phyloP scores from a whole-genome alignment of 2,888 invertebrate genomes.

The Aspidapion aeneum region DNA sequence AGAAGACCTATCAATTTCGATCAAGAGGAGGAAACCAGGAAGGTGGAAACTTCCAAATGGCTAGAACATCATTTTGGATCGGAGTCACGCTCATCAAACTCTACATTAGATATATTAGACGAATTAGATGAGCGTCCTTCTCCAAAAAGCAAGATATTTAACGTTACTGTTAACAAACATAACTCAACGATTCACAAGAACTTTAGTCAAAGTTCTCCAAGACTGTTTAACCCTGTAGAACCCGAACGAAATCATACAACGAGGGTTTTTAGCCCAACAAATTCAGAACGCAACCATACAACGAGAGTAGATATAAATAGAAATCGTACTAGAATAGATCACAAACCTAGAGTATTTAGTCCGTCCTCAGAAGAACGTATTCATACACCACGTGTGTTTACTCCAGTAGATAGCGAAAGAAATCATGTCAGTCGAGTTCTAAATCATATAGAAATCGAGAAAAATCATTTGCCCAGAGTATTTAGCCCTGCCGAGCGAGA shows the following conservation, averaged over 20 bases:
- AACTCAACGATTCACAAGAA: slow-evolving; percentile 40
- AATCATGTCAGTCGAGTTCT: background rate
- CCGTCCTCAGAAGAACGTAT: background rate
- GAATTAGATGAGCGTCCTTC: slow-evolving; percentile 36
- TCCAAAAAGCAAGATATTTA: slow-evolving; percentile 67
- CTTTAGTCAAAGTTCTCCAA: slow-evolving; percentile 40
- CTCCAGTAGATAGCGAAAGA: background rate
- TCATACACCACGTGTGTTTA: background rate
- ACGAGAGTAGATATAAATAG: background rate
- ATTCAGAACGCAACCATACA: background rate
- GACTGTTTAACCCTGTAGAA: slow-evolving; percentile 45
- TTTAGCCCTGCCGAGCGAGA: background rate
- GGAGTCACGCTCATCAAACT: slow-evolving; percentile 74
- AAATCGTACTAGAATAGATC: background rate
- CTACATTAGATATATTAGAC: slow-evolving; percentile 62
- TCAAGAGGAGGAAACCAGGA: slow-evolving; percentile 84
- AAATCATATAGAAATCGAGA: background rate
- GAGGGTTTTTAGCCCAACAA: slow-evolving; percentile 3
- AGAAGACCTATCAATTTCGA: slow-evolving; percentile 81
- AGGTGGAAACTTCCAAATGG: slow-evolving; percentile 89
- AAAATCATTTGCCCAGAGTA: background rate
- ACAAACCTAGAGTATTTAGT: background rate
- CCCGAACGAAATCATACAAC: slow-evolving; percentile 46
- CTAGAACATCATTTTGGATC: slow-evolving; percentile 88
- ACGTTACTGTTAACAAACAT: slow-evolving; percentile 67